Percentiles rank a stretch among this genome's conserved stretches.
phyloP scores from a whole-genome alignment of 2,888 invertebrate genomes.

The Marasmarcha lunaedactyla region DNA sequence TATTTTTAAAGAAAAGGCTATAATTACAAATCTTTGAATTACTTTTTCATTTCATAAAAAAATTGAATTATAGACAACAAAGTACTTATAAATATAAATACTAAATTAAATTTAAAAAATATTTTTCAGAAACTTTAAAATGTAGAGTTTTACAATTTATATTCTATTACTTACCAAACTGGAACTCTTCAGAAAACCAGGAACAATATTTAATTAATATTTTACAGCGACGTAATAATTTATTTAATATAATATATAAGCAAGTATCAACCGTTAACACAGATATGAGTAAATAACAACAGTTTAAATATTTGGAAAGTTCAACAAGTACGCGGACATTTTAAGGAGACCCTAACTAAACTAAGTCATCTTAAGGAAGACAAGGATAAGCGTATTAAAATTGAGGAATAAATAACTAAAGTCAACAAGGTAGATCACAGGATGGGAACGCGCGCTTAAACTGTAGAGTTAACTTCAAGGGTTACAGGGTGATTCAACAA shows the following conservation, averaged over 20 bases:
- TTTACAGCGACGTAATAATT: background rate
- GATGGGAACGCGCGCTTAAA: background rate
- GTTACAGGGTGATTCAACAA: slow-evolving; percentile 49
- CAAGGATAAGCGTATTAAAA: slow-evolving; percentile 37
- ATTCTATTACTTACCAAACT: no score
- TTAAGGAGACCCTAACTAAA: slow-evolving; percentile 22
- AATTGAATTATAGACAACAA: no score
- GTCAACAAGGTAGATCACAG: background rate
- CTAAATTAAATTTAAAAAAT: no score
- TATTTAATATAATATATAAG: background rate
- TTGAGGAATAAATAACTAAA: slow-evolving; percentile 13
- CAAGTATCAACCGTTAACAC: slow-evolving; percentile 59
- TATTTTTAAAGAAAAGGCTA: no score
- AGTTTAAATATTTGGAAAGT: slow-evolving; percentile 61
- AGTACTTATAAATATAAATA: no score
- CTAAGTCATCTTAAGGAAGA: slow-evolving; percentile 43
- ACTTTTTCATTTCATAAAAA: no score
- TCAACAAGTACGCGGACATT: slow-evolving; percentile 49
- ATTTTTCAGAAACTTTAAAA: no score
- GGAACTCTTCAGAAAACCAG: no score
- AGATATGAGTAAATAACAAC: slow-evolving; percentile 60
- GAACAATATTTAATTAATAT: background rate
- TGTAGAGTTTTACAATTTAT: no score
- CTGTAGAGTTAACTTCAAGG: background rate
- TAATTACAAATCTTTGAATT: no score